A percentile compares a stretch with the other conserved stretches of the same genome.
phyloP scores from a whole-genome alignment of 2,113 vertebrate species.

The Laticauda laticaudata region DNA sequence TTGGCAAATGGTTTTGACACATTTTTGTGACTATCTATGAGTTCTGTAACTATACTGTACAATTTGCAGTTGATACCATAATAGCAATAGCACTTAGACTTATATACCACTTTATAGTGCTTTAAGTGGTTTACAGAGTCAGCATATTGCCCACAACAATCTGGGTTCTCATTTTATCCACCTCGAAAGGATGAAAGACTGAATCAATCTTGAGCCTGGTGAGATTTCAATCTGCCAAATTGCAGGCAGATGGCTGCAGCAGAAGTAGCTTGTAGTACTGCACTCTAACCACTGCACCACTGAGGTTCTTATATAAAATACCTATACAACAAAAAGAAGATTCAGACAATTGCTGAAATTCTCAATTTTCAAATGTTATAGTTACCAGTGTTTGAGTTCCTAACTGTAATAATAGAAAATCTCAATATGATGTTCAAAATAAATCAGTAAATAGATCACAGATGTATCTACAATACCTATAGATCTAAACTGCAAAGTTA shows the following conservation, averaged over 20 bases:
- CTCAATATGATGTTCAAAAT: background rate
- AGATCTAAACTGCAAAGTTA: background rate
- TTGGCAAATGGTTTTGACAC: background rate
- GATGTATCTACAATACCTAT: background rate
- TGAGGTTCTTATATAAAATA: background rate
- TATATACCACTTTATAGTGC: too few relatives aligned
- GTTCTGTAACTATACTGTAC: conserved; percentile 9
- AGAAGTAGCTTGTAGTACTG: too few relatives aligned
- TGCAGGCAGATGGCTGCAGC: too few relatives aligned
- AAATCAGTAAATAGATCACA: background rate
- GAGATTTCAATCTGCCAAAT: too few relatives aligned
- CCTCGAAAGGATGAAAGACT: too few relatives aligned
- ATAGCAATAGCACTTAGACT: too few relatives aligned
- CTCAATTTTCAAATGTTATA: background rate
- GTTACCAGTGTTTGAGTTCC: background rate
- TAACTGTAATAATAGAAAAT: background rate
- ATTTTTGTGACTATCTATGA: background rate
- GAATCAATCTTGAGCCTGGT: too few relatives aligned
- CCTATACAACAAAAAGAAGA: background rate
- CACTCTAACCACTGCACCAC: too few relatives aligned
- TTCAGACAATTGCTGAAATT: background rate
- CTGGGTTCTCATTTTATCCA: too few relatives aligned
- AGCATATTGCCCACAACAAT: too few relatives aligned
- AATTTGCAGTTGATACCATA: conserved; percentile 24
- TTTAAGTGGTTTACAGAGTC: too few relatives aligned